These are phyloP conservation scores for Drosophila auraria DNA, from an alignment of 1,140 invertebrate genomes.

Conservation along the genomic window DNA sequence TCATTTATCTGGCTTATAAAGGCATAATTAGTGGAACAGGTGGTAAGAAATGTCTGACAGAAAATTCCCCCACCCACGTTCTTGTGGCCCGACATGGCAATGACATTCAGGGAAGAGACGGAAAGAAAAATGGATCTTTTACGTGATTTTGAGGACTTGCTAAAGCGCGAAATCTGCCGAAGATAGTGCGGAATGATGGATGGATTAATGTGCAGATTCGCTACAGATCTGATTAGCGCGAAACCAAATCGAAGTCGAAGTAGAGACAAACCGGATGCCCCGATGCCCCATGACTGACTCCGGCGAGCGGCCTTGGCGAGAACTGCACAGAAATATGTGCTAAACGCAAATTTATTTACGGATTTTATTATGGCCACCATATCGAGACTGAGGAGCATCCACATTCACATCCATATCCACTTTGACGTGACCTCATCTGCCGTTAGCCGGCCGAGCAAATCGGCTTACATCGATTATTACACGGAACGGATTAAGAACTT, in stretches of 20 bases:
- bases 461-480: slow-evolving; percentile 56
- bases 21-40: slow-evolving; percentile 68
- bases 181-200: slow-evolving; percentile 58
- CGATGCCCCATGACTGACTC: slow-evolving; percentile 33
- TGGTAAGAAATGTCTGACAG: slow-evolving; percentile 22
- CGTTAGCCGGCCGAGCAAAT: slow-evolving; percentile 61
- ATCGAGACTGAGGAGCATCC: slow-evolving; percentile 36
- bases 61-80: slow-evolving; percentile 41
- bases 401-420: slow-evolving; percentile 2
- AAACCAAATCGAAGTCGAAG: slow-evolving; percentile 32
- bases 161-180: slow-evolving; percentile 56
- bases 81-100: slow-evolving; percentile 32
- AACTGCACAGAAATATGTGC: slow-evolving; percentile 62
- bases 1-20: slow-evolving; percentile 53
- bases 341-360: slow-evolving; percentile 74
- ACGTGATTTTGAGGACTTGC: slow-evolving; percentile 60
- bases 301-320: slow-evolving; percentile 49
- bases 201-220: slow-evolving; percentile 54
- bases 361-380: slow-evolving; percentile 50
- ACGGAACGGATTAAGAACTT: slow-evolving; percentile 63
- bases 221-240: slow-evolving; percentile 70
- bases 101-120: slow-evolving; percentile 45
- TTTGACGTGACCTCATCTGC: slow-evolving; percentile 60
- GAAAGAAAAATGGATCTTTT: slow-evolving; percentile 36
- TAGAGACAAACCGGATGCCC: slow-evolving; percentile 52